Evolutionary conservation across 2,113 vertebrate genomes (phyloP).

Genomic region (Caracal caracal): DNA sequence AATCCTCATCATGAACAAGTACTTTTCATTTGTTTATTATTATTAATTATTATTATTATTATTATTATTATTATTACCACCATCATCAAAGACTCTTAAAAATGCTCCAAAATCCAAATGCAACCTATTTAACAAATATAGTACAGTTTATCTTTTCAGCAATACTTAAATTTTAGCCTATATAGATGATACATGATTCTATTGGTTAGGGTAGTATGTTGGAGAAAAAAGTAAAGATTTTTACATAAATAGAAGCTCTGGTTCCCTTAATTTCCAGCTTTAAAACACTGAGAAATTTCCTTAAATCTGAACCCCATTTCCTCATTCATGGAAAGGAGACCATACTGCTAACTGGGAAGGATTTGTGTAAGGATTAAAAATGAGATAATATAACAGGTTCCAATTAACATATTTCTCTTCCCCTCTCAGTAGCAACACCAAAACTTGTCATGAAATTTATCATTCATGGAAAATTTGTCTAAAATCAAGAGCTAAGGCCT

Average conservation of each 20-base stretch:
- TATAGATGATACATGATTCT: background rate
- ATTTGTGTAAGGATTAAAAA: conserved; percentile 21
- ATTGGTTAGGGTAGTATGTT: background rate
- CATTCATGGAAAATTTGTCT: background rate
- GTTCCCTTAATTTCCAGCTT: background rate
- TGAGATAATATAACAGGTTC: background rate
- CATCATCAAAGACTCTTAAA: background rate
- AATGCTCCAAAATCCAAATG: background rate
- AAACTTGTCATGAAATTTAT: background rate
- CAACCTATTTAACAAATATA: background rate
- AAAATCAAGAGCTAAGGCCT: conserved; percentile 3
- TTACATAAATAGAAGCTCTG: background rate
- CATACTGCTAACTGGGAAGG: background rate
- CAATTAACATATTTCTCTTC: background rate
- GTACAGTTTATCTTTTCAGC: background rate
- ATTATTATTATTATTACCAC: background rate
- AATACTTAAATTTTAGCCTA: background rate
- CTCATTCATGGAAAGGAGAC: background rate
- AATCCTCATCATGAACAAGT: background rate
- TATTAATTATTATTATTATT: too few species aligned
- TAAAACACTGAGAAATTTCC: background rate
- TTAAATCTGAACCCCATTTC: background rate
- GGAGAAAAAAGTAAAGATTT: conserved; percentile 7
- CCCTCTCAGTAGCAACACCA: background rate
- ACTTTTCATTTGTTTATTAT: background rate